phyloP scores from a whole-genome alignment of 2,113 vertebrate genomes.

The Tinamus guttatus region DNA sequence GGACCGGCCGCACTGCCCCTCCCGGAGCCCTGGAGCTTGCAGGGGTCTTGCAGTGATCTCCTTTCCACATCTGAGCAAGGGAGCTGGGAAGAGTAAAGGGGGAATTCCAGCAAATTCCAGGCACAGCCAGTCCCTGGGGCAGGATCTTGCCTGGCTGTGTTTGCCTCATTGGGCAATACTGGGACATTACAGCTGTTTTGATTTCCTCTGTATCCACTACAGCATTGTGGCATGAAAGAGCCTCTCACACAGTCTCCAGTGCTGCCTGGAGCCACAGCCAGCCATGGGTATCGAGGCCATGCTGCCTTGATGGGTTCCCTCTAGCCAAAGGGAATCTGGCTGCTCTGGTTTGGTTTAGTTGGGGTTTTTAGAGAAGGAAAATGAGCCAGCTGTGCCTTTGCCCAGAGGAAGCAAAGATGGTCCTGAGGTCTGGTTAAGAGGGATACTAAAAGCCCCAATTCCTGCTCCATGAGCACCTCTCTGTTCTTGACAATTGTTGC shows the following conservation, averaged over 20 bases:
- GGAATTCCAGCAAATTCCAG: slow-evolving; percentile 56
- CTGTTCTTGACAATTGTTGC: neutral
- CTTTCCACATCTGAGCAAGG: neutral
- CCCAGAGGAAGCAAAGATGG: neutral
- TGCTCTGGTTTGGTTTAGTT: neutral
- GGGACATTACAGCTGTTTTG: neutral
- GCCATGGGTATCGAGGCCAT: accelerated
- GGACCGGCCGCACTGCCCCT: neutral
- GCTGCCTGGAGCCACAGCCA: accelerated
- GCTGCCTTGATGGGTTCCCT: neutral
- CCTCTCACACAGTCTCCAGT: accelerated
- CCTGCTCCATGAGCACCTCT: neutral
- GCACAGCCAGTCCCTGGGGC: neutral
- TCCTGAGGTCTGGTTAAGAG: neutral
- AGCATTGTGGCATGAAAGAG: accelerated
- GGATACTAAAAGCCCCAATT: neutral
- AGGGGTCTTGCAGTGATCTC: neutral
- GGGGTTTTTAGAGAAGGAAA: neutral
- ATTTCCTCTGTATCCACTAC: neutral
- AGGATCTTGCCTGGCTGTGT: slow-evolving; percentile 14
- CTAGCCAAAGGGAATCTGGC: neutral
- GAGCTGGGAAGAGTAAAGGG: slow-evolving; percentile 13
- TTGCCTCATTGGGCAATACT: slow-evolving; percentile 51
- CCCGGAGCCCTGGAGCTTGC: neutral
- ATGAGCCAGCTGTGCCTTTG: neutral